Evolutionary conservation across 2,113 vertebrate species (phyloP), one percentile per base, ranked within the genome.

Genomic region (Scomber japonicus): DNA sequence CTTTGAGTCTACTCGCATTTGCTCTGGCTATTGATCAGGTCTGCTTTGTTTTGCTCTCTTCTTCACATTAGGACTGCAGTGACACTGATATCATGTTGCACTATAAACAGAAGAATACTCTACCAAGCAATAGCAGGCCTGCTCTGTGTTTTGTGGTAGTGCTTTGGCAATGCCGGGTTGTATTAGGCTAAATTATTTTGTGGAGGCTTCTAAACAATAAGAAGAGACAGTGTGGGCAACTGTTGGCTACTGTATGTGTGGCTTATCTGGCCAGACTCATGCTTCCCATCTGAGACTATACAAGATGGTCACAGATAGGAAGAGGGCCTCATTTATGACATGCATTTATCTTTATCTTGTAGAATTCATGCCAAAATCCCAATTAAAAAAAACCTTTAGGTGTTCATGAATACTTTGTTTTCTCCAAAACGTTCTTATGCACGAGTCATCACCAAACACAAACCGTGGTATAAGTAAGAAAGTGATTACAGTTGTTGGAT

Each of bases 41-140:
- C 68, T 69, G 49, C 68, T 85, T 73, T 69, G 79, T 59, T 80
- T 40, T 64, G 59, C 54, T 75, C 30, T 62, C 16, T 62, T 77
- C 15, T 60, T 80, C 50, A 74, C 35, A 83, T 68, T 24, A 46
- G 48, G 50, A 64, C 76, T 51, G 62, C n/a, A 15, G 14, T 74
- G 73, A 66, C 57, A 75, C 57, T 11, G 31, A 55, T 59, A 50
- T 55, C 50, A 61, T 56, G 48, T 14, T 64, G 51, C 31, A 64
- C 31, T 72, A 24, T 72, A 80, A 70, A 75, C 46, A 56, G 48
- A 51, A 27, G n/a, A 65, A 30, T 49, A 35, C 48, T 63, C 17
- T 27, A 31, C 48, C 27, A 45, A 57, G 27, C 12, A 15, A 19
- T 5, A 19, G 68, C 40, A n/a, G 57, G n/a, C 46, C 45, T 16